Evolutionary conservation across 2,113 vertebrate genomes (phyloP).

Genomic region (Thermophis baileyi): DNA sequence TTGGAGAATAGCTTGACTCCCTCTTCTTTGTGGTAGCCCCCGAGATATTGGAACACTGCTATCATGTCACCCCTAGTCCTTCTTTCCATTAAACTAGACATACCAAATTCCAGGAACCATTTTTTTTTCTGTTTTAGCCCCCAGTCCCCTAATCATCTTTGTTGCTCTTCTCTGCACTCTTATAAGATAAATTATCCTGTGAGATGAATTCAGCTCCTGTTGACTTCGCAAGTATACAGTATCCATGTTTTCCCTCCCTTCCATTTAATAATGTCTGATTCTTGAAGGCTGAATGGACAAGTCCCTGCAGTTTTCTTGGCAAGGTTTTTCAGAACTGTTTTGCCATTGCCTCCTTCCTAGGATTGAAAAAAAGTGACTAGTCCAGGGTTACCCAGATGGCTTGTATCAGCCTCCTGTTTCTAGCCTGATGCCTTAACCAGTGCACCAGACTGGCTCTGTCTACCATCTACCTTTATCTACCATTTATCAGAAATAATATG

Average conservation of each 20-base stretch:
- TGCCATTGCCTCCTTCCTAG: not conserved
- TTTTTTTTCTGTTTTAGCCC: no score
- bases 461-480: not conserved
- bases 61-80: no score
- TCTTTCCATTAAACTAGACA: no score
- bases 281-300: not conserved
- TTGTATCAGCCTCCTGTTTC: not conserved
- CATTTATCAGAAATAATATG: not conserved
- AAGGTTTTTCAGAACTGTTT: not conserved
- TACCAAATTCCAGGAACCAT: no score
- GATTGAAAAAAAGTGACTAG: not conserved
- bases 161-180: no score
- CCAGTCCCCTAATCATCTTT: no score
- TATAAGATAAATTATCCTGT: not conserved
- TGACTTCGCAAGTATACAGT: not conserved
- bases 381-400: not conserved
- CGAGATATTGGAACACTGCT: no score
- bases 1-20: no score
- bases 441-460: not conserved
- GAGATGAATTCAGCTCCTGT: not conserved
- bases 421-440: not conserved
- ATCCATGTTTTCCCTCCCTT: not conserved
- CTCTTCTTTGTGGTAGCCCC: no score
- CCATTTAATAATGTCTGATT: not conserved
- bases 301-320: not conserved